Conservation (phyloP, 2,113 vertebrate species). For the Sakesphorus luctuosus region DNA sequence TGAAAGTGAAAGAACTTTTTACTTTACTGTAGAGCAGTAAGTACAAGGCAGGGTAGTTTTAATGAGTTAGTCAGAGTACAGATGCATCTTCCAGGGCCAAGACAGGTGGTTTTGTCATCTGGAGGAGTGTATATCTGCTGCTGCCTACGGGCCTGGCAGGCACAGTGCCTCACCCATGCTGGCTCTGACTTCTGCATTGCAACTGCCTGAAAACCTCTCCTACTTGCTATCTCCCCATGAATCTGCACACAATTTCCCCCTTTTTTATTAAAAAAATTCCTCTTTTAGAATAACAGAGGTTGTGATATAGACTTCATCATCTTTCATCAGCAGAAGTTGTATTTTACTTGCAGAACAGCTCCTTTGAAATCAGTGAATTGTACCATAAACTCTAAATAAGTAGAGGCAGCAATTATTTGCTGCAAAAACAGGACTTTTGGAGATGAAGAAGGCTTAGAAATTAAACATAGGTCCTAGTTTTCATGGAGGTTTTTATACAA, state of each 20-base stretch:
- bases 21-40: not conserved
- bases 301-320: not conserved
- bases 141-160: not conserved
- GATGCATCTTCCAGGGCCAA: conserved; percentile 5
- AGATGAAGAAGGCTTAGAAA: not conserved
- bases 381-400: not conserved
- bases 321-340: not conserved
- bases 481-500: not conserved
- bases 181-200: not conserved
- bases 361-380: not conserved
- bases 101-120: conserved; percentile 36
- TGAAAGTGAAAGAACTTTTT: not conserved
- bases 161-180: not conserved
- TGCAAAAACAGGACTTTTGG: not conserved
- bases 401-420: not conserved
- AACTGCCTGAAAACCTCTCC: not conserved
- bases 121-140: not conserved
- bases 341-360: not conserved
- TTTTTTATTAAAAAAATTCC: not conserved
- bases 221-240: not conserved
- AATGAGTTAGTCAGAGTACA: not conserved
- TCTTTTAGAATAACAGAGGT: not conserved
- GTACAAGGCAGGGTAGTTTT: not conserved
- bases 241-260: not conserved
- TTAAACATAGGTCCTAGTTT: not conserved